These are phyloP conservation scores for Antrozous pallidus DNA, from an alignment of 2,797 vertebrate species.

Conservation along the genomic window DNA sequence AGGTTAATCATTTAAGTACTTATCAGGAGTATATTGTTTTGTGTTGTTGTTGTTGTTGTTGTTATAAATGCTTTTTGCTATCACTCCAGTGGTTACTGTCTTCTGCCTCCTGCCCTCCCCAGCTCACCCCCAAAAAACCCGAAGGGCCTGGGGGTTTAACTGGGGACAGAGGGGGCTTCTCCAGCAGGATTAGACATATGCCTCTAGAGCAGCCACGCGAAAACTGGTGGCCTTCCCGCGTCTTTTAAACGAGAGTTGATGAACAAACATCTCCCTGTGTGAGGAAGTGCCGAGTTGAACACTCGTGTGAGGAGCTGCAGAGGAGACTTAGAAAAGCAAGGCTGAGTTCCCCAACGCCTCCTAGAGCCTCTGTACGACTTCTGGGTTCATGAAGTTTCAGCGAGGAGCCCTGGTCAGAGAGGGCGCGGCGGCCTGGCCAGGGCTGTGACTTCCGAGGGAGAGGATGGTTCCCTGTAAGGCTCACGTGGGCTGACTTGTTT, in stretches of 20 bases:
- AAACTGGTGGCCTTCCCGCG: background rate
- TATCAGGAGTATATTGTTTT: constrained; percentile 71
- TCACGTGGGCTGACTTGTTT: constrained; percentile 62
- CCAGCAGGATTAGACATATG: constrained; percentile 42
- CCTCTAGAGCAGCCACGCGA: constrained; percentile 48
- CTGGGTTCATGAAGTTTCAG: constrained; percentile 77
- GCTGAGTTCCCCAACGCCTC: constrained; percentile 83
- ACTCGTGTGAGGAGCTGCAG: constrained; percentile 54
- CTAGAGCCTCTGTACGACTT: constrained; percentile 84
- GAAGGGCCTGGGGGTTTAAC: background rate
- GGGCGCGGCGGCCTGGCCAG: constrained; percentile 27
- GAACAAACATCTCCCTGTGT: constrained; percentile 8
- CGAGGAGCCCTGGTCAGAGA: constrained; percentile 60
- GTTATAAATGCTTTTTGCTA: constrained; percentile 61
- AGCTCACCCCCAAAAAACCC: background rate
- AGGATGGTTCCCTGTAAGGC: constrained; percentile 73
- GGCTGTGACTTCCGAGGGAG: constrained; percentile 37
- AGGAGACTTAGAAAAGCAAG: constrained; percentile 69
- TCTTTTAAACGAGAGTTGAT: background rate
- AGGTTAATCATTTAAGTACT: constrained; percentile 75
- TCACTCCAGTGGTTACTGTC: constrained; percentile 60
- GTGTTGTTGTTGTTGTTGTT: background rate
- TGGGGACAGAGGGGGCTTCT: background rate
- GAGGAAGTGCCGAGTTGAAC: constrained; percentile 64
- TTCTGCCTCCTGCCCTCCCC: constrained; percentile 20